Percentiles rank a stretch among this genome's conserved stretches.
phyloP scores from a whole-genome alignment of 1,140 invertebrate species.

The Ips typographus region DNA sequence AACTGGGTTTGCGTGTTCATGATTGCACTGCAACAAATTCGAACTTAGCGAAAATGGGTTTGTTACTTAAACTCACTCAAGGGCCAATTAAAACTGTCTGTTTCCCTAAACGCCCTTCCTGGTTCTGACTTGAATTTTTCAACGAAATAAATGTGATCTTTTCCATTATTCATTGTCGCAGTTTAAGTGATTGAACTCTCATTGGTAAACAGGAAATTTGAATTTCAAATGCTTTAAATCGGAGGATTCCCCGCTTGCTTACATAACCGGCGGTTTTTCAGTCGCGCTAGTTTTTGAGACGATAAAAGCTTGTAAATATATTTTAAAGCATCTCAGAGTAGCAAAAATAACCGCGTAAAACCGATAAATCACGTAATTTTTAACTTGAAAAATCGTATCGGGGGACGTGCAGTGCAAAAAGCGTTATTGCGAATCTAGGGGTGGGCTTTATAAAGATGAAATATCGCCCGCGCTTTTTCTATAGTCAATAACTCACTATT shows the following conservation, averaged over 20 bases:
- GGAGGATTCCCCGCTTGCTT: background rate
- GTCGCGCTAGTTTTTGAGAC: too few species aligned
- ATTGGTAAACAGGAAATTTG: slow-evolving; percentile 11
- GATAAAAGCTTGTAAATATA: background rate
- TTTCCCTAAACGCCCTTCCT: background rate
- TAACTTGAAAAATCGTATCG: slow-evolving; percentile 13
- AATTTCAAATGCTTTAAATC: slow-evolving; percentile 3
- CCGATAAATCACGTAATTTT: background rate
- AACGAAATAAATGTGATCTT: slow-evolving; percentile 5
- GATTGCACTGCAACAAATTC: too few species aligned
- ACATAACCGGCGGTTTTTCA: background rate
- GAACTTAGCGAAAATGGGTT: too few species aligned
- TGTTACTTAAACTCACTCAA: background rate
- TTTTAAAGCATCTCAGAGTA: background rate
- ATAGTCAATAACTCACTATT: slow-evolving; percentile 35
- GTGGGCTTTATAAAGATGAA: slow-evolving; percentile 20
- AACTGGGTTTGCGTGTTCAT: too few species aligned
- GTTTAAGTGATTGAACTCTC: slow-evolving; percentile 13
- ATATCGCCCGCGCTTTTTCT: slow-evolving; percentile 26
- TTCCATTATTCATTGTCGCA: slow-evolving; percentile 5
- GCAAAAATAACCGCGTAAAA: background rate
- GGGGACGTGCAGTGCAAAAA: slow-evolving; percentile 1
- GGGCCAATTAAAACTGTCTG: background rate
- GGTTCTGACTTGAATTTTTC: background rate
- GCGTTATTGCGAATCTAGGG: slow-evolving; percentile 16